Percentiles rank a stretch among this genome's conserved stretches.
These are phyloP conservation scores for Streblospio benedicti DNA, from an alignment of 1,140 invertebrate genomes.

Conservation along the genomic window DNA sequence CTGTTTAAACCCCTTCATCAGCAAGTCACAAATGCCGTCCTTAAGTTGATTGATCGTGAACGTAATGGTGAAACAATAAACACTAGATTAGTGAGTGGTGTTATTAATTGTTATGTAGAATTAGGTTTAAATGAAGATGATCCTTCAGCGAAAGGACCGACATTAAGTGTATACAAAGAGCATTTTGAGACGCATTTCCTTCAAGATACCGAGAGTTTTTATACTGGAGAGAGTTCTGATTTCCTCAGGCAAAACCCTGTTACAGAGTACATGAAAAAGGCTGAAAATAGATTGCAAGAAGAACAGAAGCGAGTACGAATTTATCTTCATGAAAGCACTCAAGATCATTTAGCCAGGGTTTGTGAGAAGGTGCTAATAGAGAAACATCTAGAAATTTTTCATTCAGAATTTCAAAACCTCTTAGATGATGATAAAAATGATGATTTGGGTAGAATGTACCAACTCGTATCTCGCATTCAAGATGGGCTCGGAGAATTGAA, in stretches of 20 bases:
- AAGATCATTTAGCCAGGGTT: slow-evolving; percentile 85
- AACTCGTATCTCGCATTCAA: slow-evolving; percentile 81
- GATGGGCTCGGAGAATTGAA: slow-evolving; percentile 85
- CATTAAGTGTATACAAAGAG: slow-evolving; percentile 86
- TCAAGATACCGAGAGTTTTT: slow-evolving; percentile 91
- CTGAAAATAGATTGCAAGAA: slow-evolving; percentile 81
- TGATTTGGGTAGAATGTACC: slow-evolving; percentile 92
- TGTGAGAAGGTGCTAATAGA: slow-evolving; percentile 95
- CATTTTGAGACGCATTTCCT: slow-evolving; percentile 92
- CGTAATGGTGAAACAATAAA: slow-evolving; percentile 94
- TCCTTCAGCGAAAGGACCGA: slow-evolving; percentile 66
- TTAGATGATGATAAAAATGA: slow-evolving; percentile 88
- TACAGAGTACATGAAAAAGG: slow-evolving; percentile 98
- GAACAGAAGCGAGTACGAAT: slow-evolving; percentile 85
- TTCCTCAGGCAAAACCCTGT: slow-evolving; percentile 93
- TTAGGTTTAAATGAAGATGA: slow-evolving; percentile 83
- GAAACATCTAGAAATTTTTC: slow-evolving; percentile 92
- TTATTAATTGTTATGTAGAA: slow-evolving; percentile 63
- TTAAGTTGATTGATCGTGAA: slow-evolving; percentile 92
- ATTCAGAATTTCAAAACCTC: slow-evolving; percentile 92
- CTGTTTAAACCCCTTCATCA: slow-evolving; percentile 87
- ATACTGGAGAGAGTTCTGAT: slow-evolving; percentile 83
- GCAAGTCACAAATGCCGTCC: slow-evolving; percentile 90
- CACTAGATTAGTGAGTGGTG: slow-evolving; percentile 87
- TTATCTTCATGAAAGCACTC: slow-evolving; percentile 90